Evolutionary conservation across 2,888 invertebrate genomes (phyloP).

Genomic region (Scotopteryx bipunctaria): DNA sequence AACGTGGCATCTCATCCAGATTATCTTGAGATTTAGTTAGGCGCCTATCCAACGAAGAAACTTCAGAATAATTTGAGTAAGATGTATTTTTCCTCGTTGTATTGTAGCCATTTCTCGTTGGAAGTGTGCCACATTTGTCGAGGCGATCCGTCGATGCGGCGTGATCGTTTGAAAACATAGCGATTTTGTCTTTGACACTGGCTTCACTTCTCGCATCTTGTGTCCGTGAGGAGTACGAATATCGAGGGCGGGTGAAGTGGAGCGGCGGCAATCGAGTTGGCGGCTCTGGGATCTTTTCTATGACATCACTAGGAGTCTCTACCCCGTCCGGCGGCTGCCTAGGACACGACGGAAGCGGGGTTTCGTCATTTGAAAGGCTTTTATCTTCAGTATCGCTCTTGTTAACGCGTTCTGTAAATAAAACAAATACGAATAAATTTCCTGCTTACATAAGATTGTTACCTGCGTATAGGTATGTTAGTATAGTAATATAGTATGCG

Average conservation of each 20-base stretch:
- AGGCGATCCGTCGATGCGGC: slow-evolving; percentile 66
- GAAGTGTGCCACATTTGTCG: slow-evolving; percentile 73
- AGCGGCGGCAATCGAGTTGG: slow-evolving; percentile 67
- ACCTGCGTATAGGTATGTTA: too few relatives aligned
- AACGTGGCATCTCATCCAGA: slow-evolving; percentile 77
- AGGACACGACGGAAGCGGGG: slow-evolving; percentile 83
- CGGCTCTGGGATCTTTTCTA: slow-evolving; percentile 80
- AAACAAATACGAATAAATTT: slow-evolving; percentile 26
- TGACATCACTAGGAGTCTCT: slow-evolving; percentile 89
- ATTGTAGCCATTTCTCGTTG: slow-evolving; percentile 55
- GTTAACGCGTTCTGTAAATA: slow-evolving; percentile 66
- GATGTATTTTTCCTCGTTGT: slow-evolving; percentile 61
- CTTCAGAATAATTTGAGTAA: slow-evolving; percentile 63
- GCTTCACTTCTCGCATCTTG: slow-evolving; percentile 91
- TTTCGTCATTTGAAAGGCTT: slow-evolving; percentile 77
- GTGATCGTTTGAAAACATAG: slow-evolving; percentile 89
- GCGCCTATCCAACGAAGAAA: slow-evolving; percentile 70
- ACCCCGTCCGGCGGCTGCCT: slow-evolving; percentile 92
- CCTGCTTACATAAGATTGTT: slow-evolving; percentile 8
- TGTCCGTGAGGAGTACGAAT: slow-evolving; percentile 80
- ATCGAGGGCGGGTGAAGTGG: slow-evolving; percentile 56
- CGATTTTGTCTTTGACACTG: slow-evolving; percentile 93
- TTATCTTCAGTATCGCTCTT: slow-evolving; percentile 78
- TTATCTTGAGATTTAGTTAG: slow-evolving; percentile 78
- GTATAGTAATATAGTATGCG: too few relatives aligned